Conservation (phyloP, 2,888 invertebrate genomes). For the Corbicula japonica region DNA sequence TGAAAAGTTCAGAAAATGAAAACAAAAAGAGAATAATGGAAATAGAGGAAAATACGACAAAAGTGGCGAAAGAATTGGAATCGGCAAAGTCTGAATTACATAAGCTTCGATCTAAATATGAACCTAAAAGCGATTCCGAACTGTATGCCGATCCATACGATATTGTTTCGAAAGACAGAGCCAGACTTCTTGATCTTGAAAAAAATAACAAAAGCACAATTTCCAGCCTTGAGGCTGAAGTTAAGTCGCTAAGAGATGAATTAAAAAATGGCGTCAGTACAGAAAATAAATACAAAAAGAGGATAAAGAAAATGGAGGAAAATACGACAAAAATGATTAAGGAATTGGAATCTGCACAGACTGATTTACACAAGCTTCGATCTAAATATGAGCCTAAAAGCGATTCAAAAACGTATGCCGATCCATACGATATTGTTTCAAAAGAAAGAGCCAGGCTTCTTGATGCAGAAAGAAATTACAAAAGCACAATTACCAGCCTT, state of each 20-base stretch:
- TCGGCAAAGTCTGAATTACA: slow-evolving; percentile 41
- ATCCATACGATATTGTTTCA: slow-evolving; percentile 32
- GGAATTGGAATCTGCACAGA: slow-evolving; percentile 43
- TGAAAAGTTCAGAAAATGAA: slow-evolving; percentile 41
- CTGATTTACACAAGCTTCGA: slow-evolving; percentile 35
- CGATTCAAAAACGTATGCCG: slow-evolving; percentile 7
- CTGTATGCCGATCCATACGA: slow-evolving; percentile 28
- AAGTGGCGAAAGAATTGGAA: slow-evolving; percentile 40
- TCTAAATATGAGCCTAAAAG: slow-evolving; percentile 46
- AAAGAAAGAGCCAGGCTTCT: slow-evolving; percentile 19
- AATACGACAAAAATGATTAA: slow-evolving; percentile 25
- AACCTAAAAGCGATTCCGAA: slow-evolving; percentile 23
- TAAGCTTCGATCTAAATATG: slow-evolving; percentile 43
- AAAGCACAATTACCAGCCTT: slow-evolving; percentile 3
- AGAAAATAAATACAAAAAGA: slow-evolving; percentile 43
- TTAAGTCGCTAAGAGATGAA: slow-evolving; percentile 10
- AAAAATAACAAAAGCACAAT: slow-evolving; percentile 15
- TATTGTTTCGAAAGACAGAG: slow-evolving; percentile 24
- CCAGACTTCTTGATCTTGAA: neutral
- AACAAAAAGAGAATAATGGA: slow-evolving; percentile 46
- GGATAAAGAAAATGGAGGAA: slow-evolving; percentile 46
- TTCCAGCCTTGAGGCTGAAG: slow-evolving; percentile 12
- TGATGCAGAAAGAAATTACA: slow-evolving; percentile 4
- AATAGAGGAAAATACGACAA: slow-evolving; percentile 33
- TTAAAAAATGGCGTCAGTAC: neutral